These are phyloP conservation scores for Acromyrmex charruanus DNA, from an alignment of 1,140 invertebrate species.

Conservation along the genomic window DNA sequence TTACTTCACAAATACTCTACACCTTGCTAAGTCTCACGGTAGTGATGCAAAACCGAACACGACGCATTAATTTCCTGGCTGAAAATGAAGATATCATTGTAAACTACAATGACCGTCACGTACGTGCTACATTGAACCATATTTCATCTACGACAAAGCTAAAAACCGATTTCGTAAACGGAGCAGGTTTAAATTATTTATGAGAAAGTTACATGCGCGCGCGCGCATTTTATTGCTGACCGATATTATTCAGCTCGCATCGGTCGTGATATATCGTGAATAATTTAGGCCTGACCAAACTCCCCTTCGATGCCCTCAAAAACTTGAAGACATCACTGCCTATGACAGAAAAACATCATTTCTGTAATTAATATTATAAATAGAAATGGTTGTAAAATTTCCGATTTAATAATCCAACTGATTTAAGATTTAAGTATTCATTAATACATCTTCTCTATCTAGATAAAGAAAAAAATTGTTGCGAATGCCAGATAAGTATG, in stretches of 20 bases:
- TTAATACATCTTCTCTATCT: neutral
- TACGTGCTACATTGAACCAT: neutral
- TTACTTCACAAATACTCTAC: constrained; percentile 14
- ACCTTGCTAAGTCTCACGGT: neutral
- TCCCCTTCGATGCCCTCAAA: neutral
- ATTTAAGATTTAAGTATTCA: neutral
- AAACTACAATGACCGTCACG: constrained; percentile 8
- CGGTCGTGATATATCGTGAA: constrained; percentile 13
- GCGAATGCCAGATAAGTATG: neutral
- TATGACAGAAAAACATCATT: neutral
- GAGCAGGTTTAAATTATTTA: constrained; percentile 41
- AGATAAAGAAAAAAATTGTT: neutral
- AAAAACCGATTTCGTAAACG: constrained; percentile 36
- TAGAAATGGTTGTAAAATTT: neutral
- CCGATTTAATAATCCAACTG: no score
- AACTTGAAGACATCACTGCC: neutral
- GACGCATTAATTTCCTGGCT: neutral
- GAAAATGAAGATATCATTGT: constrained; percentile 6
- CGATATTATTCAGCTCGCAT: constrained; percentile 29
- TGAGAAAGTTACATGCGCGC: constrained; percentile 25
- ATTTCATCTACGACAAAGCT: constrained; percentile 17
- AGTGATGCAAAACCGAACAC: neutral
- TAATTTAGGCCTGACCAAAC: neutral
- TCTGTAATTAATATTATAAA: neutral
- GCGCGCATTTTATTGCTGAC: constrained; percentile 22